Percentiles rank a stretch among this genome's conserved stretches.
phyloP scores from a whole-genome alignment of 2,888 invertebrate species.

The Lithophane ornitopus region DNA sequence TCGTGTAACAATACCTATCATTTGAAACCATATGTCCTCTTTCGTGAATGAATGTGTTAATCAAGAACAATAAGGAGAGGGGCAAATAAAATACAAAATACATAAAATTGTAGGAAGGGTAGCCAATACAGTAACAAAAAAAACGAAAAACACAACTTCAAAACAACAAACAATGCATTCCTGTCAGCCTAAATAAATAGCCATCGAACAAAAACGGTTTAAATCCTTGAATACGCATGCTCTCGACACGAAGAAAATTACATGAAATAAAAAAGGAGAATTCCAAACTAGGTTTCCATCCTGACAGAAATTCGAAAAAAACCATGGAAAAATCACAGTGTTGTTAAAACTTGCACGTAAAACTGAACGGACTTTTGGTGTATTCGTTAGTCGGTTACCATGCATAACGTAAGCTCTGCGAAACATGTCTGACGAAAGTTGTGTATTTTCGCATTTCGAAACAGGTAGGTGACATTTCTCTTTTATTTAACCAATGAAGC shows the following conservation, averaged over 20 bases:
- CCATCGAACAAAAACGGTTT: slow-evolving; percentile 23
- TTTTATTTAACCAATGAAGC: slow-evolving; percentile 16
- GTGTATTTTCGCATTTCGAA: slow-evolving; percentile 37
- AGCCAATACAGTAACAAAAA: not conserved
- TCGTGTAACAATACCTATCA: slow-evolving; percentile 30
- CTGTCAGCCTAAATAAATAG: slow-evolving; percentile 22
- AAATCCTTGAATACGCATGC: slow-evolving; percentile 36
- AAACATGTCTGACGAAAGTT: slow-evolving; percentile 50
- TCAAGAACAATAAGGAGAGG: not conserved
- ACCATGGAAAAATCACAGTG: slow-evolving; percentile 73
- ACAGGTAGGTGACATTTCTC: slow-evolving; percentile 29
- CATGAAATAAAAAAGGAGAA: slow-evolving; percentile 35
- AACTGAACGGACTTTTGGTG: slow-evolving; percentile 76
- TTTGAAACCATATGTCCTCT: slow-evolving; percentile 25
- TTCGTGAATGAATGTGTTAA: not conserved
- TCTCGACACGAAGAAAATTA: slow-evolving; percentile 40
- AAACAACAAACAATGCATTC: not conserved
- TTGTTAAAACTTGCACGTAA: slow-evolving; percentile 84
- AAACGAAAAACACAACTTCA: not conserved
- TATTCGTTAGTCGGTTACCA: slow-evolving; percentile 76
- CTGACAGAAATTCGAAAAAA: slow-evolving; percentile 74
- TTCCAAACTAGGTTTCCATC: slow-evolving; percentile 70
- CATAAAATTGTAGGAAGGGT: not conserved
- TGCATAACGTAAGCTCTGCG: slow-evolving; percentile 59
- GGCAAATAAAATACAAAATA: not conserved